Evolutionary conservation across 37 sponge, comb jelly and placozoan genomes (phyloP), one percentile per base, ranked within the genome.

Genomic region (Dysidea cf. avara): DNA sequence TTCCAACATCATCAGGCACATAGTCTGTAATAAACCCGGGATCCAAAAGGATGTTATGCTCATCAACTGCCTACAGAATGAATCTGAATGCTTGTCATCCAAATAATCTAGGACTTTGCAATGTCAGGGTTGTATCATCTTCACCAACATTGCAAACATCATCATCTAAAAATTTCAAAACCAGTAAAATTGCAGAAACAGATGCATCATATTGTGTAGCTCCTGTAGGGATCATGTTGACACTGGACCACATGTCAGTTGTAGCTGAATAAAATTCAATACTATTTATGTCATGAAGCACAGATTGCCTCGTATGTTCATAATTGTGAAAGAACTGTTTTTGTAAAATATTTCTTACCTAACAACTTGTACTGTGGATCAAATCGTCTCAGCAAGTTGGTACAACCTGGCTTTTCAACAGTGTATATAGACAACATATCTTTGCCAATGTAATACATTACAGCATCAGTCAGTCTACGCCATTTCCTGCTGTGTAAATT

Each of bases 391-490:
- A 43, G 46, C 9, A 12, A 43, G 46, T n/a, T n/a, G n/a, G n/a
- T n/a, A n/a, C n/a, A n/a, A n/a, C n/a, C 9, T 9, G n/a, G n/a
- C 46, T 43, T 43, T 9, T 43, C 46, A 43, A 43, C 9, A 9
- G 46, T 43, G 46, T 43, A 43, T 43, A 43, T 9, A 43, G 46
- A 9, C 9, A 43, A 47, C 12, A 17, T 17, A 26, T 69, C 71
- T 69, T 79, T 79, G 32, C 49, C 56, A 25, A 79, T 79, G 40
- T 18, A 69, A 69, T 43, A 69, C 20, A 61, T 56, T 1, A 67
- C 68, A 36, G 79, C 68, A 24, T 68, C 80, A 6, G 66, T 69
- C 0, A 79, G 35, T 50, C 54, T 60, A 53, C 68, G 66, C 59
- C 59, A 66, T 39, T 48, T 79, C 29, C 29, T 59, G 0, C 80